phyloP scores from a whole-genome alignment of 1,140 invertebrate species.

The Scaptomyza pallida region DNA sequence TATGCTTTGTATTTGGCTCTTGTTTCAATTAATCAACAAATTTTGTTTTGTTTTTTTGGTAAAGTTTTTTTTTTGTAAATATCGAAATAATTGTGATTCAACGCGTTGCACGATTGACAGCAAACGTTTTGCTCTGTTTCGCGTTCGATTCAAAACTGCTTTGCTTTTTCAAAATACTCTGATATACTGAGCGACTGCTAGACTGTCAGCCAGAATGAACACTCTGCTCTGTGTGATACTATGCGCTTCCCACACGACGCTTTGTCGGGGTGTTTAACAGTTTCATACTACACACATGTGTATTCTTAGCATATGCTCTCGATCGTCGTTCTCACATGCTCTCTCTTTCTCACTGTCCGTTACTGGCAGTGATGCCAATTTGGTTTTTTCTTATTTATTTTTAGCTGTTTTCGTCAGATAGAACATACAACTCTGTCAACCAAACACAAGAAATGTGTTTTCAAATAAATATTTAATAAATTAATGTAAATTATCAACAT shows the following conservation, averaged over 20 bases:
- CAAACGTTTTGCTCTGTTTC: slow-evolving; percentile 61
- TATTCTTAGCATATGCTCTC: slow-evolving; percentile 45
- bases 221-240: slow-evolving; percentile 24
- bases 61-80: slow-evolving; percentile 8
- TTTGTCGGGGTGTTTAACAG: slow-evolving; percentile 8
- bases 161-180: slow-evolving; percentile 63
- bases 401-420: too few relatives aligned
- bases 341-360: slow-evolving; percentile 23
- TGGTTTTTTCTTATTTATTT: slow-evolving; percentile 10
- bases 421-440: too few relatives aligned
- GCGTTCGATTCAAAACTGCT: slow-evolving; percentile 74
- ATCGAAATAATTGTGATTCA: slow-evolving; percentile 15
- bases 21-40: slow-evolving; percentile 43
- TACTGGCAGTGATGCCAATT: slow-evolving; percentile 18
- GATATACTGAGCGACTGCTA: slow-evolving; percentile 21
- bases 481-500: too few relatives aligned
- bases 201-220: slow-evolving; percentile 18
- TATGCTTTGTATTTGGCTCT: slow-evolving; percentile 15
- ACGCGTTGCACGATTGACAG: slow-evolving; percentile 21
- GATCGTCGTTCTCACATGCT: slow-evolving; percentile 19
- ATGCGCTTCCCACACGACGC: slow-evolving; percentile 42
- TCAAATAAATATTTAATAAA: too few relatives aligned
- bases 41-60: slow-evolving; percentile 28
- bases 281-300: slow-evolving; percentile 10
- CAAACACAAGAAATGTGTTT: too few relatives aligned